phyloP scores from a whole-genome alignment of 2,797 vertebrate genomes.

The Trichosurus vulpecula region DNA sequence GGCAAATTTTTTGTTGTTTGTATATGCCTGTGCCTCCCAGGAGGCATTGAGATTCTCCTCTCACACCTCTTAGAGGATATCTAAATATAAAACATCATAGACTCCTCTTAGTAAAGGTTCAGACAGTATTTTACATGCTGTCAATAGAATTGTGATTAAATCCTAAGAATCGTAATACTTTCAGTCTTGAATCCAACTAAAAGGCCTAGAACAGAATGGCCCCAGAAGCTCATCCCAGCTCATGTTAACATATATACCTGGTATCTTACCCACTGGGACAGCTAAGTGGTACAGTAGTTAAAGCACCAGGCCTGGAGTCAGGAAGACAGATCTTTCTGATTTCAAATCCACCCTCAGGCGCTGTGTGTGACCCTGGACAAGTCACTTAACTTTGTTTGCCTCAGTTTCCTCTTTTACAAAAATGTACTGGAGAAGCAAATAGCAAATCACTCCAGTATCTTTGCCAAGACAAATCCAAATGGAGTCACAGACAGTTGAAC shows the following conservation, averaged over 20 bases:
- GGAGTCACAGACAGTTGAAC: not conserved
- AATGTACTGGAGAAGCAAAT: not conserved
- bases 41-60: conserved; percentile 20
- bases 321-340: not conserved
- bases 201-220: conserved; percentile 42
- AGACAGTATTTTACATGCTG: not conserved
- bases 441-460: not conserved
- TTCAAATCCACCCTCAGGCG: too few species aligned
- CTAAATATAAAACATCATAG: conserved; percentile 18
- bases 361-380: not conserved
- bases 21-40: conserved; percentile 21
- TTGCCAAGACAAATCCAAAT: not conserved
- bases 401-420: not conserved
- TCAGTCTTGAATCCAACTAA: conserved; percentile 21
- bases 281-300: not conserved
- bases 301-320: not conserved
- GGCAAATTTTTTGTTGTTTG: conserved; percentile 13
- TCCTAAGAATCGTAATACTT: not conserved
- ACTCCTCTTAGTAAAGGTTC: conserved; percentile 40
- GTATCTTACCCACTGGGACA: not conserved
- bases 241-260: not conserved
- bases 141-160: conserved; percentile 29
- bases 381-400: not conserved
- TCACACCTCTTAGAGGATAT: conserved; percentile 29
- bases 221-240: not conserved